Conservation (phyloP, 2,888 invertebrate genomes). For the Drosophila prolongata region DNA sequence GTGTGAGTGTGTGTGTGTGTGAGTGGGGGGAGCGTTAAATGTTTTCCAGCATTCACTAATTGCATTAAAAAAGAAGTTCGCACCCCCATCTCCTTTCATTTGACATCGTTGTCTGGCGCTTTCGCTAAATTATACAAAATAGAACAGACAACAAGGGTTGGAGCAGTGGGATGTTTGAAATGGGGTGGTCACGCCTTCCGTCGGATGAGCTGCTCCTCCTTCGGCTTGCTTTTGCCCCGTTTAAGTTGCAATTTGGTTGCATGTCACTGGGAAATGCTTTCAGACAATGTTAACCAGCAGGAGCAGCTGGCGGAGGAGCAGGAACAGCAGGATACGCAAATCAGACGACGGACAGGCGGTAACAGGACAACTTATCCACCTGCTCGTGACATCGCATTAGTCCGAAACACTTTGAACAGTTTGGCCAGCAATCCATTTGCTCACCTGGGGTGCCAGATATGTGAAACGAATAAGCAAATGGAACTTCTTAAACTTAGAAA, state of each 20-base stretch:
- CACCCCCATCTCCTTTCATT: slow-evolving; percentile 13
- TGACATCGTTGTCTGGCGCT: slow-evolving; percentile 54
- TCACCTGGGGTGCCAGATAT: neutral
- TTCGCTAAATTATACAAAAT: slow-evolving; percentile 70
- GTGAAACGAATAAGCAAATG: neutral
- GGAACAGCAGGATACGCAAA: neutral
- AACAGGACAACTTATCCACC: slow-evolving; percentile 22
- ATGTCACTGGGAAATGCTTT: slow-evolving; percentile 74
- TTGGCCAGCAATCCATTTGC: slow-evolving; percentile 6
- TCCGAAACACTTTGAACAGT: slow-evolving; percentile 15
- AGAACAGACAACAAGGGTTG: slow-evolving; percentile 47
- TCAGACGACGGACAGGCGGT: slow-evolving; percentile 12
- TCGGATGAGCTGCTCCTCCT: slow-evolving; percentile 13
- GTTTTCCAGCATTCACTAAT: slow-evolving; percentile 70
- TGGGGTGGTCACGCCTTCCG: slow-evolving; percentile 29
- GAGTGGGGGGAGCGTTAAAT: slow-evolving; percentile 54
- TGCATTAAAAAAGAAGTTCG: slow-evolving; percentile 69
- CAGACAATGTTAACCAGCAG: slow-evolving; percentile 56
- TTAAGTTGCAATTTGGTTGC: slow-evolving; percentile 77
- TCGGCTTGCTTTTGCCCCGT: slow-evolving; percentile 58
- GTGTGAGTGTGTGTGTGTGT: slow-evolving; percentile 17
- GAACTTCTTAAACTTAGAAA: too few relatives aligned
- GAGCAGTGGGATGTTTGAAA: neutral
- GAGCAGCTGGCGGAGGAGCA: slow-evolving; percentile 5
- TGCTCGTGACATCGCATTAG: slow-evolving; percentile 21